These are phyloP conservation scores for Cydia fagiglandana DNA, from an alignment of 1,140 invertebrate species.

Conservation along the genomic window DNA sequence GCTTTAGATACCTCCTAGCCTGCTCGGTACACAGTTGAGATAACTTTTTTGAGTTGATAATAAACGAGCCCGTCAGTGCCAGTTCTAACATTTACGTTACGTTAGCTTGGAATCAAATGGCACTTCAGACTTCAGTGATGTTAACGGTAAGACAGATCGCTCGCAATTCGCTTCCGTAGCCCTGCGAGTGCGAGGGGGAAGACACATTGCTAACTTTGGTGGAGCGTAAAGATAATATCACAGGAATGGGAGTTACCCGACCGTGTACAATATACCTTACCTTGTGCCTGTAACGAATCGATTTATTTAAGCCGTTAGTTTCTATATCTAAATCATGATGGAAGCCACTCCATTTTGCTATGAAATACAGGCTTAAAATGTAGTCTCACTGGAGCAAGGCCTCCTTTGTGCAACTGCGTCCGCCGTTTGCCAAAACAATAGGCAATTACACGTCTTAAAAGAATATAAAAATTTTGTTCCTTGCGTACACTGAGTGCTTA, in stretches of 20 bases:
- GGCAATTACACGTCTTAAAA: neutral
- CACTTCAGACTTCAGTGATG: neutral
- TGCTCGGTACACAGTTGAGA: no score
- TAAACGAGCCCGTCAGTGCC: neutral
- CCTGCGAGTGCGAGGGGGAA: neutral
- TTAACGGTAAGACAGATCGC: neutral
- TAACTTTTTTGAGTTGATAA: neutral
- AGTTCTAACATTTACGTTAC: neutral
- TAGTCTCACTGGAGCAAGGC: neutral
- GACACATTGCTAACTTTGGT: constrained; percentile 12
- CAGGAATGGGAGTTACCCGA: neutral
- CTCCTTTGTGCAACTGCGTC: neutral
- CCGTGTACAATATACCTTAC: neutral
- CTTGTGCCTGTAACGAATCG: neutral
- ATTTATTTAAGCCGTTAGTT: neutral
- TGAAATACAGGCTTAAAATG: neutral
- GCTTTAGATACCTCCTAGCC: no score
- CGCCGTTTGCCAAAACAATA: neutral
- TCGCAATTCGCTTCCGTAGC: neutral
- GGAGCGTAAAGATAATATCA: constrained; percentile 13
- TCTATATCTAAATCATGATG: neutral
- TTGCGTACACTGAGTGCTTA: neutral
- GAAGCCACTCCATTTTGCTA: neutral
- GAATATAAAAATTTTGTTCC: neutral
- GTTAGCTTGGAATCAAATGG: constrained; percentile 12